Evolutionary conservation across 2,797 vertebrate species (phyloP), one percentile per base, ranked within the genome.

Genomic region (Pogoniulus pusillus): DNA sequence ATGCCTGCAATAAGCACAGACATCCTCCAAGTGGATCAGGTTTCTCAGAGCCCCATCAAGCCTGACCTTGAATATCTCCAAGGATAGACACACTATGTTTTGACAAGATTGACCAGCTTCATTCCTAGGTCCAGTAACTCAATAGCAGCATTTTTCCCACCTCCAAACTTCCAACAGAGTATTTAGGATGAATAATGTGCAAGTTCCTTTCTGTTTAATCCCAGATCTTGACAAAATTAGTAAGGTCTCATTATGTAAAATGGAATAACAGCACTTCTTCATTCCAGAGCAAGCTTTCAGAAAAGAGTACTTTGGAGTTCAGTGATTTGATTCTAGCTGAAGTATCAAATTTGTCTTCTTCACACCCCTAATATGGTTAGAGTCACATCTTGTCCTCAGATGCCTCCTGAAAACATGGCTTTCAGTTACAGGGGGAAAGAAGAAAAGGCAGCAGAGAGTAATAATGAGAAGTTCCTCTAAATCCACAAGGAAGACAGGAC

Each of bases 101-200:
- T 64, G 49, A 18, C 2, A 1, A 69, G 34, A 75, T 24, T 5
- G 8, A 24, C 27, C 15, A 53, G 15, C 47, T 85, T 62, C 13
- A 63, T 20, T 39, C 68, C 59, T 29, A 51, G 12, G 14, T 53
- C 68, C 62, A 64, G 29, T 20, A 77, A 49, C n/a, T 73, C 5
- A 3, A 0, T 10, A 71, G 55, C 10, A 77, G 15, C 7, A 9
- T 18, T 7, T 47, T 12, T 1, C 4, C 3, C 3, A 10, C 8
- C 10, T 7, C 27, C 24, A 53, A 79, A 70, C 27, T 53, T 90
- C 37, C 39, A 83, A 55, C 17, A 47, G 26, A 3, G 13, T 35
- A 20, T 41, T 75, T 24, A 78, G 5, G 17, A 72, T 54, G 15
- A 74, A 74, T 23, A 62, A 64, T 20, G 29, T 57, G 12, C 45